These are phyloP conservation scores for Saccostrea cuccullata DNA, from an alignment of 1,140 invertebrate genomes.

Conservation along the genomic window DNA sequence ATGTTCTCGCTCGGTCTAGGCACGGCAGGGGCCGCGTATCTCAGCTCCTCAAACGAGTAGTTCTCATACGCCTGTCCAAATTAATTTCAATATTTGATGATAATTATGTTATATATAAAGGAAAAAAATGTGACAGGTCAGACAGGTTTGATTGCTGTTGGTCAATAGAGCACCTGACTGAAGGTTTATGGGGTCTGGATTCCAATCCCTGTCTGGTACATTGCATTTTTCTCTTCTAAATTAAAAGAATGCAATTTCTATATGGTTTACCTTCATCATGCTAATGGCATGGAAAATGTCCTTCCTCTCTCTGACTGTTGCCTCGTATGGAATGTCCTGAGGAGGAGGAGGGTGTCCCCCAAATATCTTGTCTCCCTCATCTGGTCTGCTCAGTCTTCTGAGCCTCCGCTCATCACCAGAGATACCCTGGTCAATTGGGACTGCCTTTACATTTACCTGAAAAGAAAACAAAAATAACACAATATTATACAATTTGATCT, in stretches of 20 bases:
- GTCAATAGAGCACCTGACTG: too few species aligned
- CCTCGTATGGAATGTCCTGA: constrained; percentile 90
- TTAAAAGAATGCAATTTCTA: too few species aligned
- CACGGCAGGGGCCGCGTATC: constrained; percentile 87
- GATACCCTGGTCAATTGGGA: constrained; percentile 84
- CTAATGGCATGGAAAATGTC: constrained; percentile 93
- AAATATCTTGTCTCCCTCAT: constrained; percentile 83
- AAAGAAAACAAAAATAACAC: too few species aligned
- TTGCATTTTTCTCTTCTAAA: too few species aligned
- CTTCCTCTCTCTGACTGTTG: constrained; percentile 93
- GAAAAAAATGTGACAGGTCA: too few species aligned
- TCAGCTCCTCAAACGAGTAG: constrained; percentile 97
- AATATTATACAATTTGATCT: too few species aligned
- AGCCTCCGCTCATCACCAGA: constrained; percentile 77
- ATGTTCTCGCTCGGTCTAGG: constrained; percentile 90
- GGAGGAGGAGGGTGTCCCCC: constrained; percentile 85
- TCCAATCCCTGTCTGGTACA: too few species aligned
- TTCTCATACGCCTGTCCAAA: constrained; percentile 91
- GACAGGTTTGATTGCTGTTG: too few species aligned
- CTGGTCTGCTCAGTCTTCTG: constrained; percentile 82
- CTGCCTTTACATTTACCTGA: constrained; percentile 87
- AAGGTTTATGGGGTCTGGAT: too few species aligned
- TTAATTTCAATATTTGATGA: too few species aligned
- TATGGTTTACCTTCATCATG: constrained; percentile 88
- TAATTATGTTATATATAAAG: too few species aligned